Percentiles rank a stretch among this genome's conserved stretches.
Conservation (phyloP, 2,113 vertebrate genomes). For the Pseudopipra pipra region DNA sequence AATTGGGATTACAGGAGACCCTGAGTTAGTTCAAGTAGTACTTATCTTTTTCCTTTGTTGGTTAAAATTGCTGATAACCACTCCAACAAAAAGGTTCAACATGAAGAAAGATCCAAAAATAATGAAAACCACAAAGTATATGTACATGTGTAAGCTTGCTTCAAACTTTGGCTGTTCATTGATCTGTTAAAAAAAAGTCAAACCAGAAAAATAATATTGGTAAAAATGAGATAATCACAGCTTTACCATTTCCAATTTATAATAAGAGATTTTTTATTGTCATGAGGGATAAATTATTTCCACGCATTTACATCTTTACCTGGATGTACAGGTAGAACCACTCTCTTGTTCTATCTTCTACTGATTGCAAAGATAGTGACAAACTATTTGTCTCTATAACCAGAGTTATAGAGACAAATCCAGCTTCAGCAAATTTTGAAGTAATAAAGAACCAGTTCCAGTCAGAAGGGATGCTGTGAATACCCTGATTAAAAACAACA, state of each 20-base stretch:
- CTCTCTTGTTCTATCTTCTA: not conserved
- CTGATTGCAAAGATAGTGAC: not conserved
- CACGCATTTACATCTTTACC: not conserved
- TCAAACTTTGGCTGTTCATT: conserved; percentile 82
- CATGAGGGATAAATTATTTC: not conserved
- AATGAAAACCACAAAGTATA: conserved; percentile 94
- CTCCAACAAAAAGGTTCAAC: conserved; percentile 96
- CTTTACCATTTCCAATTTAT: not conserved
- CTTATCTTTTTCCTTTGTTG: conserved; percentile 99
- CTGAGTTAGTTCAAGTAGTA: conserved; percentile 30
- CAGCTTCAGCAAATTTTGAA: not conserved
- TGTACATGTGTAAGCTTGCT: conserved; percentile 80
- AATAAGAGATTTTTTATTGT: not conserved
- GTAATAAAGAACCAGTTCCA: not conserved
- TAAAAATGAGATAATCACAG: not conserved
- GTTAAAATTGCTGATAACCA: conserved; percentile 99
- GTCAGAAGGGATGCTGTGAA: not conserved
- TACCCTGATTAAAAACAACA: not conserved
- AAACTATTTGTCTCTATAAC: too few relatives aligned
- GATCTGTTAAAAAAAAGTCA: conserved; percentile 65
- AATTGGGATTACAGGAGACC: not conserved
- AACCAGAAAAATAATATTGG: not conserved
- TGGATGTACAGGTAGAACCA: not conserved
- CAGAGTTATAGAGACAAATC: not conserved
- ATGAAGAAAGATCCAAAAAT: conserved; percentile 98